A percentile compares a stretch with the other conserved stretches of the same genome.
These are phyloP conservation scores for Ia io DNA, from an alignment of 2,113 vertebrate genomes.

Conservation along the genomic window DNA sequence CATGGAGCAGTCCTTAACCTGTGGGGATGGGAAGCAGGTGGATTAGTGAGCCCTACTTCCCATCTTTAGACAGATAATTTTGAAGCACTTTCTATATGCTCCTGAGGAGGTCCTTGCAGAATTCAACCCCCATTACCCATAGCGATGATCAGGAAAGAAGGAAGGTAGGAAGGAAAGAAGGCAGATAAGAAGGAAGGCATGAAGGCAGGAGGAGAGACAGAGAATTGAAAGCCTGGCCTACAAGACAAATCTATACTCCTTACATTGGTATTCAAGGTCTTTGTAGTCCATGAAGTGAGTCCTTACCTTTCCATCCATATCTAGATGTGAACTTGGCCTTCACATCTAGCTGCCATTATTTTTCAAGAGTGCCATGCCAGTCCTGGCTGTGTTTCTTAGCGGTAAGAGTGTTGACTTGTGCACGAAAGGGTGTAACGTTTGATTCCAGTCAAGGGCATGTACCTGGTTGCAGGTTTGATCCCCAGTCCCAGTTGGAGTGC, in stretches of 20 bases:
- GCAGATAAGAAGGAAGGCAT: background rate
- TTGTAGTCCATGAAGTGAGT: background rate
- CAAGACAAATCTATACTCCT: background rate
- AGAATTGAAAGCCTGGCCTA: background rate
- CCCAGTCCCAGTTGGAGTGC: no score
- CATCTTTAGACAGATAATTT: background rate
- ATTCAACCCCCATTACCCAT: background rate
- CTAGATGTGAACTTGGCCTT: background rate
- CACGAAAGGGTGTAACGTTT: no score
- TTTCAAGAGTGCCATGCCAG: background rate
- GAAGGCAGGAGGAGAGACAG: background rate
- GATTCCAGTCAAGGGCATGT: no score
- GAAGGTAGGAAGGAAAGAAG: background rate
- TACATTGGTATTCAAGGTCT: background rate
- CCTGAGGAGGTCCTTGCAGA: background rate
- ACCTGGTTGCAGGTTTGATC: no score
- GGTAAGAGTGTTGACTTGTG: no score
- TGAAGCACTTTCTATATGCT: background rate
- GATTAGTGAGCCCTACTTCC: background rate
- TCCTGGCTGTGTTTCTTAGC: no score
- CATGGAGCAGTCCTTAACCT: background rate
- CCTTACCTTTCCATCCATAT: background rate
- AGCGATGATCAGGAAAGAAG: background rate
- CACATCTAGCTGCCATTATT: background rate
- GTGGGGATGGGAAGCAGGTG: background rate